Percentiles rank a stretch among this genome's conserved stretches.
Evolutionary conservation across 2,113 vertebrate species (phyloP).

Genomic region (Rhinogobius similis): DNA sequence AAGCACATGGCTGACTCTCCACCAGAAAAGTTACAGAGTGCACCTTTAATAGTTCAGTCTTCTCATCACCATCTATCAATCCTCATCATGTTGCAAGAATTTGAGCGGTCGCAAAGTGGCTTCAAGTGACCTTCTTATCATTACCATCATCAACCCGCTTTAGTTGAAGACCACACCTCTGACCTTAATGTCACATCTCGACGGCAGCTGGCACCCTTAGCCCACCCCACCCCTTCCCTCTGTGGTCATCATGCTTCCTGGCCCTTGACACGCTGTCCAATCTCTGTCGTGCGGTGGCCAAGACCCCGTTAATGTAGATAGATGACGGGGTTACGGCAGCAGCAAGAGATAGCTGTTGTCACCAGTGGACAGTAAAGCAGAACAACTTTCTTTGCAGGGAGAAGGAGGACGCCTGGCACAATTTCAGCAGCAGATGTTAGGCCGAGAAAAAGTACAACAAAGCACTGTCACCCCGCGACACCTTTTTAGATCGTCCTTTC

Average conservation of each 20-base stretch:
- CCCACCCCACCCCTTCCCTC: neutral
- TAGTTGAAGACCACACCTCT: constrained; percentile 41
- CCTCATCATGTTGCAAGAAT: no score
- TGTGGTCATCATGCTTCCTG: neutral
- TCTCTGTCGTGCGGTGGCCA: constrained; percentile 15
- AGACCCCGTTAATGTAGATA: constrained; percentile 44
- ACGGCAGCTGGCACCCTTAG: constrained; percentile 36
- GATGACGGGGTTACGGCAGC: constrained; percentile 48
- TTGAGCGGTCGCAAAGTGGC: neutral
- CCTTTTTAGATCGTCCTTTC: neutral
- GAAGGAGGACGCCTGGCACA: constrained; percentile 40
- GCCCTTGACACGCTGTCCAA: constrained; percentile 9
- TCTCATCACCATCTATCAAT: neutral
- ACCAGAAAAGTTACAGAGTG: neutral
- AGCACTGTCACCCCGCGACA: constrained; percentile 35
- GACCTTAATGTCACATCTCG: constrained; percentile 55
- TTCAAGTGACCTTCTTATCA: constrained; percentile 37
- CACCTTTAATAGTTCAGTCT: neutral
- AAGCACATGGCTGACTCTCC: no score
- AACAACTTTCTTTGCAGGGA: constrained; percentile 13
- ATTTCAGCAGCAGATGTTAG: constrained; percentile 60
- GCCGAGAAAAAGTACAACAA: constrained; percentile 42
- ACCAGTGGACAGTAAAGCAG: constrained; percentile 39
- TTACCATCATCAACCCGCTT: constrained; percentile 41
- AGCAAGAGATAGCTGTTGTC: constrained; percentile 37